Percentiles rank a stretch among this genome's conserved stretches.
phyloP scores from a whole-genome alignment of 1,140 invertebrate genomes.

The Drosophila suzukii region DNA sequence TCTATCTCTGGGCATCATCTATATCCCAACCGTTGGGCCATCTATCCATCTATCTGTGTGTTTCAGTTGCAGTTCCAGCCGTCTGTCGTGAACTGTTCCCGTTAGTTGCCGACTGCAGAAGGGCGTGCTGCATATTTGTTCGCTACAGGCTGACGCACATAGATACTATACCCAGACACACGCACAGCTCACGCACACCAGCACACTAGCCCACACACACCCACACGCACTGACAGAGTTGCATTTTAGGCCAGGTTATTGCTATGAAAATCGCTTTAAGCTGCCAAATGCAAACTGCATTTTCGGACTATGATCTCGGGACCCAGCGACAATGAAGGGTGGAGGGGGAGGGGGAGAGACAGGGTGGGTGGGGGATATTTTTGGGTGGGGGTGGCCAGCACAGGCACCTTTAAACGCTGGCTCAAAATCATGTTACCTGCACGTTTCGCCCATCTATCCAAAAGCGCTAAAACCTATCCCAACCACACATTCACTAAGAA shows the following conservation, averaged over 20 bases:
- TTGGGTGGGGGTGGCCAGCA: conserved; percentile 1
- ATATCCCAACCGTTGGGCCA: conserved; percentile 31
- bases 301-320: conserved; percentile 44
- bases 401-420: conserved; percentile 56
- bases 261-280: conserved; percentile 81
- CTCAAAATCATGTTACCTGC: conserved; percentile 78
- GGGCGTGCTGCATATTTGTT: conserved; percentile 52
- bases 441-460: conserved; percentile 68
- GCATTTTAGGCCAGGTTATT: conserved; percentile 70
- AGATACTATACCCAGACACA: background rate
- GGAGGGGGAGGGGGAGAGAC: background rate
- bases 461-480: conserved; percentile 31
- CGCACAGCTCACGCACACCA: background rate
- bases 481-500: conserved; percentile 3
- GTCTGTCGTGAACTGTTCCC: conserved; percentile 39
- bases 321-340: background rate
- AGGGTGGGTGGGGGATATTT: background rate
- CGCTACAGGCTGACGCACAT: conserved; percentile 43
- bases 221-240: conserved; percentile 40
- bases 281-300: conserved; percentile 75
- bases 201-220: background rate
- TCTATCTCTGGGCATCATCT: conserved; percentile 50
- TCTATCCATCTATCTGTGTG: conserved; percentile 28
- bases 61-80: conserved; percentile 30
- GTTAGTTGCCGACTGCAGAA: conserved; percentile 70